These are phyloP conservation scores for Scotopteryx bipunctaria DNA, from an alignment of 2,888 invertebrate genomes.

Conservation along the genomic window DNA sequence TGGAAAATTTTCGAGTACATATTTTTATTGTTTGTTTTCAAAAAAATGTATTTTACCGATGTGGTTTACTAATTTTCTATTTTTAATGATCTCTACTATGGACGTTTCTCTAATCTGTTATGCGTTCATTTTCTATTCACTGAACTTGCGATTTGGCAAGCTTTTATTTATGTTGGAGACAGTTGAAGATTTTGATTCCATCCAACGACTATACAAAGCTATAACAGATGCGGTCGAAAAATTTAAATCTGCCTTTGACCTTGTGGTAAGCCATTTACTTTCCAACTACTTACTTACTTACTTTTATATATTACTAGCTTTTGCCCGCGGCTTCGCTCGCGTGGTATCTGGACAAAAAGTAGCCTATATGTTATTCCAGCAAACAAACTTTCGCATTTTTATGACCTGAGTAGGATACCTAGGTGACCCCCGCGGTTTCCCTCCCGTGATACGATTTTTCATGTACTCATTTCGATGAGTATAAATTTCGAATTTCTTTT, in stretches of 20 bases:
- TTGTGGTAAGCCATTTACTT: conserved; percentile 1
- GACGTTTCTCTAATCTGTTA: background rate
- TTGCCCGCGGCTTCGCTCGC: too few relatives aligned
- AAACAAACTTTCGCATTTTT: too few relatives aligned
- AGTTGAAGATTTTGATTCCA: background rate
- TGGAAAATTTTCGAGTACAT: background rate
- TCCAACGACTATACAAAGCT: conserved; percentile 7
- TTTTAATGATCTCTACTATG: background rate
- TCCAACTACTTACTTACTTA: background rate
- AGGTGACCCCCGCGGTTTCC: too few relatives aligned
- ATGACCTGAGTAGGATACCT: too few relatives aligned
- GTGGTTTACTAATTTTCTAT: background rate
- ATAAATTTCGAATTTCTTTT: too few relatives aligned
- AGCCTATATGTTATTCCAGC: too few relatives aligned
- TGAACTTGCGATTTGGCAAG: background rate
- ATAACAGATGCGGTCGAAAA: conserved; percentile 12
- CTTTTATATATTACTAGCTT: too few relatives aligned
- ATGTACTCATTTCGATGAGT: too few relatives aligned
- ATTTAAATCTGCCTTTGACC: conserved; percentile 10
- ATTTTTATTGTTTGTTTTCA: background rate
- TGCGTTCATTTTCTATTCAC: background rate
- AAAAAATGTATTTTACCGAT: background rate
- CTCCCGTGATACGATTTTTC: too few relatives aligned
- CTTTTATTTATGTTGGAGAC: background rate
- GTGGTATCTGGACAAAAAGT: too few relatives aligned